phyloP scores from a whole-genome alignment of 2,113 vertebrate species.

The Suncus etruscus region DNA sequence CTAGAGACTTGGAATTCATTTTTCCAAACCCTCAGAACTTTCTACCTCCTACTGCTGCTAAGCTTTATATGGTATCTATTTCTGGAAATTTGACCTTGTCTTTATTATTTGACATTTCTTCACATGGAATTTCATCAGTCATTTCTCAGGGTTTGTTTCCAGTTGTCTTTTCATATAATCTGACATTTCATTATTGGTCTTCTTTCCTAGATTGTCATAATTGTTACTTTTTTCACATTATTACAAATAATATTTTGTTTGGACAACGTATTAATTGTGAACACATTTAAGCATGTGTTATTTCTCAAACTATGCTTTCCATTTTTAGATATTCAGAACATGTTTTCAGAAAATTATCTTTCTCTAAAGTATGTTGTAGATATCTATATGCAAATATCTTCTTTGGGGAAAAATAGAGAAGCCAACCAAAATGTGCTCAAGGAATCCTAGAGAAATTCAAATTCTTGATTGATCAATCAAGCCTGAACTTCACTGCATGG shows the following conservation, averaged over 20 bases:
- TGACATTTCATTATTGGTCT: constrained; percentile 1
- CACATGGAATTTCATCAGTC: constrained; percentile 53
- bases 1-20: constrained; percentile 58
- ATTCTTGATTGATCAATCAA: too few relatives aligned
- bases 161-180: constrained; percentile 54
- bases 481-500: too few relatives aligned
- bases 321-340: constrained; percentile 62
- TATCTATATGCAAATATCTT: constrained; percentile 18
- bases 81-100: constrained; percentile 47
- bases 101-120: constrained; percentile 61
- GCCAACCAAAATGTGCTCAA: too few relatives aligned
- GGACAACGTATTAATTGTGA: constrained; percentile 28
- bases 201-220: background rate
- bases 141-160: constrained; percentile 16
- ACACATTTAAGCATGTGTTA: constrained; percentile 21
- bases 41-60: background rate
- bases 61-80: constrained; percentile 42
- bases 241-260: constrained; percentile 29
- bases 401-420: too few relatives aligned
- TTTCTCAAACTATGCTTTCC: constrained; percentile 28
- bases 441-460: too few relatives aligned
- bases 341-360: constrained; percentile 61
- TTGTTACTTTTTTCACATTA: constrained; percentile 55
- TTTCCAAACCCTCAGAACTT: constrained; percentile 14
- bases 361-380: background rate